Evolutionary conservation across 2,113 vertebrate genomes (phyloP), one percentile per base, ranked within the genome.

Genomic region (Dicrurus megarhynchus): DNA sequence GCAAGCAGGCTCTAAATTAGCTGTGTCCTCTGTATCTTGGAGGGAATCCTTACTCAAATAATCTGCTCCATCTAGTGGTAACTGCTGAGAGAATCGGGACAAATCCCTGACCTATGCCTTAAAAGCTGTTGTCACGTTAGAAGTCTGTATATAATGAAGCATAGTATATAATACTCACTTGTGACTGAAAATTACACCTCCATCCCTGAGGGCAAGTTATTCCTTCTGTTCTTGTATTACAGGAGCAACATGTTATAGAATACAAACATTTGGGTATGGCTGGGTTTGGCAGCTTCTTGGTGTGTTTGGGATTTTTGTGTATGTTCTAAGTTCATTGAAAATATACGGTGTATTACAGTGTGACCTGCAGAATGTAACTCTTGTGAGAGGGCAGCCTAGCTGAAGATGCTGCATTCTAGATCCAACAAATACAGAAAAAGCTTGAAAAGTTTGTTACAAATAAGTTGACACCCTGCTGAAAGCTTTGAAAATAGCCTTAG

Each of bases 41-140:
- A 91, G 44, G 17, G 17, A 73, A 61, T 90, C 24, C 10, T 65
- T 41, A 19, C 7, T 71, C 37, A 87, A 77, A 86, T 79, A 44
- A 42, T 91, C 78, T 83, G 78, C 89, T 95, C 91, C 94, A 94
- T 90, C 93, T 91, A 85, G 94, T 76, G 93, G 95, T 89, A 80
- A 61, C 74, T 68, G 37, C 65, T 21, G 4, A 78, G 33, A 20
- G 61, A 71, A 52, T 53, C 6, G 46, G 28, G 56, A 46, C 41
- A 32, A 79, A 60, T 75, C 44, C 16, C 53, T 84, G 46, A 47
- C 49, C 30, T 81, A 13, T 52, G 19, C 14, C 39, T 81, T 77
- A 46, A 71, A 67, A 76, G 50, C 47, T 42, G 8, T 20, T 74
- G 42, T 17, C 11, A 2, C 6, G 0, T 59, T 39, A 14, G 16